Evolutionary conservation across 2,888 invertebrate species (phyloP).

Genomic region (Myopa testacea): DNA sequence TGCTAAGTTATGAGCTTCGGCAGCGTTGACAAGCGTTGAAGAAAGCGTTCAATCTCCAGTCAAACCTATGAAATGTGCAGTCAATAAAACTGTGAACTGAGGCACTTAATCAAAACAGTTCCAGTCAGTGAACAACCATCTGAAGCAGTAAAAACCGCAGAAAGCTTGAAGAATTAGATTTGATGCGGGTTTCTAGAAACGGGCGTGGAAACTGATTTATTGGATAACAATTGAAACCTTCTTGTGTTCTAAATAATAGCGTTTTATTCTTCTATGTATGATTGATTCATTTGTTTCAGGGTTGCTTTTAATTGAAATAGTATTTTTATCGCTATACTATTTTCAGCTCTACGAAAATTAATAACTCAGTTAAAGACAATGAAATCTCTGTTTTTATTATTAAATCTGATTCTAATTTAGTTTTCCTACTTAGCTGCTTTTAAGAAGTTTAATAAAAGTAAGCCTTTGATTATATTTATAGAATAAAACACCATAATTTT

Average conservation of each 20-base stretch:
- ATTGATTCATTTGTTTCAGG: not conserved
- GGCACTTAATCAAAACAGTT: conserved; percentile 1
- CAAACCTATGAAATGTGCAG: not conserved
- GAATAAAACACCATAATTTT: no score
- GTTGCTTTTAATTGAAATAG: not conserved
- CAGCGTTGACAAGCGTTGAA: conserved; percentile 3
- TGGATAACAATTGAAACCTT: not conserved
- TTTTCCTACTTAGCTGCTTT: no score
- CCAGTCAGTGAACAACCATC: not conserved
- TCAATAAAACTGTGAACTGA: conserved; percentile 3
- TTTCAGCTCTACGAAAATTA: no score
- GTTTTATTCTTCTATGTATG: no score
- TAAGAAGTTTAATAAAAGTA: no score
- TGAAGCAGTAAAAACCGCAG: not conserved
- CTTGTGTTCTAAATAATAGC: not conserved
- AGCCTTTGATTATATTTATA: no score
- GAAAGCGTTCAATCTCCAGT: not conserved
- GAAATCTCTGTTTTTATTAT: no score
- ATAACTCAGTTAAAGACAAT: no score
- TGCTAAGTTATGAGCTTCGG: not conserved
- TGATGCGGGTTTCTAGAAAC: not conserved
- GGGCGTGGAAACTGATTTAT: not conserved
- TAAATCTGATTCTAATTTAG: no score
- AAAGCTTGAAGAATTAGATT: not conserved
- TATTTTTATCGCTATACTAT: no score